phyloP scores from a whole-genome alignment of 2,797 vertebrate species.

The Phalloptychus januarius region DNA sequence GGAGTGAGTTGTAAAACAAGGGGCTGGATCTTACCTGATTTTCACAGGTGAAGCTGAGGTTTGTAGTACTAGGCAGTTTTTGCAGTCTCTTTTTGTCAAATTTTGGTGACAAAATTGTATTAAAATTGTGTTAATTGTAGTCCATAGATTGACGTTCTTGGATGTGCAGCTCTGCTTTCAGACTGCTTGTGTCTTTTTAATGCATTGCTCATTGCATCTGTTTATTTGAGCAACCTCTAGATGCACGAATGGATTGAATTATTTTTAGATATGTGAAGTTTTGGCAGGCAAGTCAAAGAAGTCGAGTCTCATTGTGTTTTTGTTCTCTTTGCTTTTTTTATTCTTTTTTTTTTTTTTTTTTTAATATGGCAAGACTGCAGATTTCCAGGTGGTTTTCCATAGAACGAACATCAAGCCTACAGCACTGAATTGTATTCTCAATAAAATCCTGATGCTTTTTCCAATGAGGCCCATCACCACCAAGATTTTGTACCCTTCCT shows the following conservation, averaged over 20 bases:
- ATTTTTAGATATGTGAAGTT: neutral
- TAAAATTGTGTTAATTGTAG: neutral
- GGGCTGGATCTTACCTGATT: neutral
- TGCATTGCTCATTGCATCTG: neutral
- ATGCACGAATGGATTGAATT: neutral
- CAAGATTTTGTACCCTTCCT: neutral
- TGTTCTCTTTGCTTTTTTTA: neutral
- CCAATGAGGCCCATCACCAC: neutral
- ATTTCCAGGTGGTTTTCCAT: neutral
- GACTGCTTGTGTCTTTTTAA: neutral
- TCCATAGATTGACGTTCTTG: neutral
- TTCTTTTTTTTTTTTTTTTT: neutral
- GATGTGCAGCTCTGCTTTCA: neutral
- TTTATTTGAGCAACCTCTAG: neutral
- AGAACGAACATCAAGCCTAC: neutral
- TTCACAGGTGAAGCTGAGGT: neutral
- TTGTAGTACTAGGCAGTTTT: neutral
- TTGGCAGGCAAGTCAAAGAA: neutral
- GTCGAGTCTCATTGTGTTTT: neutral
- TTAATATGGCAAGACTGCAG: neutral
- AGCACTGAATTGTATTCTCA: neutral
- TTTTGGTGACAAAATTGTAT: too few species aligned
- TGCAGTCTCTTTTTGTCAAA: neutral
- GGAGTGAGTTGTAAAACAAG: too few species aligned
- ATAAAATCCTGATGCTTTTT: conserved; percentile 1